Percentiles rank a stretch among this genome's conserved stretches.
Conservation (phyloP, 2,797 vertebrate species). For the Cossypha heuglini region DNA sequence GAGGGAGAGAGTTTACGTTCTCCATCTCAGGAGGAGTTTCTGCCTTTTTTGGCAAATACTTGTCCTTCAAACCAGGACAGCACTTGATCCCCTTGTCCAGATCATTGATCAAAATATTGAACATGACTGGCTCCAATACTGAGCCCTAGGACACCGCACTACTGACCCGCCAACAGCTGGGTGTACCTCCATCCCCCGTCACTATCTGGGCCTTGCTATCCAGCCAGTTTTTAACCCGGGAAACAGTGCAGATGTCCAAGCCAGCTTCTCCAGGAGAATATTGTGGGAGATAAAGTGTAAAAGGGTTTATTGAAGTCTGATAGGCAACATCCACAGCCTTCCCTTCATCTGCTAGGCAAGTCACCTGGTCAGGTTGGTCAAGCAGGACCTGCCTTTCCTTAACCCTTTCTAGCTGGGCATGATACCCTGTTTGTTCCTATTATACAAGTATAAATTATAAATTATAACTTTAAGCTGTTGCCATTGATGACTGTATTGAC, state of each 20-base stretch:
- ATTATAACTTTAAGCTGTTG: neutral
- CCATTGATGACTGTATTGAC: neutral
- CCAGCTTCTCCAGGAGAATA: neutral
- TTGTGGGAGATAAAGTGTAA: neutral
- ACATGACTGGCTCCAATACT: accelerated
- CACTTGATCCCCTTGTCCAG: neutral
- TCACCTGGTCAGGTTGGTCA: neutral
- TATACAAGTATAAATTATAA: neutral
- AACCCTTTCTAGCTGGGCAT: neutral
- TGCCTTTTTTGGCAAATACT: too few species aligned
- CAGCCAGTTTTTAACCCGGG: neutral
- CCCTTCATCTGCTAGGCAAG: neutral
- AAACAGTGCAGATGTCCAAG: neutral
- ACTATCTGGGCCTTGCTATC: neutral
- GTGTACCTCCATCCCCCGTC: neutral
- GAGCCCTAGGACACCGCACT: accelerated
- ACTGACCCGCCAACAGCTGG: neutral
- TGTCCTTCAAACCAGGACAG: too few species aligned
- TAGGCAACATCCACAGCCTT: neutral
- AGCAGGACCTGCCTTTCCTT: neutral
- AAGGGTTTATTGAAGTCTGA: neutral
- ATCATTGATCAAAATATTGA: neutral
- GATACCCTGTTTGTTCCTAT: neutral
- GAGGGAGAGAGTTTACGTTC: too few species aligned
- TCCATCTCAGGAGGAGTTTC: too few species aligned